Evolutionary conservation across 1,140 invertebrate species (phyloP), one percentile per base, ranked within the genome.

Genomic region (Heliconius melpomene): DNA sequence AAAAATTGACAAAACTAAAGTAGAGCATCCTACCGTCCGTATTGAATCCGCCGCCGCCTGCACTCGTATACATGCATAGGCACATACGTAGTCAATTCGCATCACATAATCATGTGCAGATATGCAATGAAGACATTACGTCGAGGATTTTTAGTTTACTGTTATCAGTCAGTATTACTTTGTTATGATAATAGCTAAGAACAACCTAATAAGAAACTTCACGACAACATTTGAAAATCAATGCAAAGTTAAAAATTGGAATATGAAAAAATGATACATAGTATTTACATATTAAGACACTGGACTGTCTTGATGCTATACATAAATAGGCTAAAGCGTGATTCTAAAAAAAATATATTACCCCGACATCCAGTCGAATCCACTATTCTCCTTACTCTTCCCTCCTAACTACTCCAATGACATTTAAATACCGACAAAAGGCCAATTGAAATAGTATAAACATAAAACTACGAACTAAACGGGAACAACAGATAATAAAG

Each of bases 81-180:
- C 9, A 13, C 26, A 16, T 66, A 87, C 18, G 85, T 87, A 83
- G 84, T 85, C 85, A 86, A 86, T 85, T 85, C 73, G 79, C 82
- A 85, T 85, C 86, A 83, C 79, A 80, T 85, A 83, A 84, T 88
- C 78, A 87, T 82, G 72, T 81, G 75, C 78, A 78, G 50, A 75
- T 50, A 77, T 79, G 79, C 83, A 83, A 89, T 89, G 84, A 89
- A 89, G 86, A 86, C 88, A 87, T 88, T 84, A 87, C 54, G n/a
- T 36, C 38, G 72, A 29, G 23, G 70, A 60, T 66, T 77, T 66
- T 72, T 36, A 40, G 32, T 20, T 72, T 72, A 72, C 5, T 66
- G 26, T 66, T 26, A 26, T 66, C 18, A 52, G 16, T 7, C 50
- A 2, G 7, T 52, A 52, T 20, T 20, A 52, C 6, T 18, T 20